These are phyloP conservation scores for Diadophis punctatus DNA, from an alignment of 2,113 vertebrate species.

Conservation along the genomic window DNA sequence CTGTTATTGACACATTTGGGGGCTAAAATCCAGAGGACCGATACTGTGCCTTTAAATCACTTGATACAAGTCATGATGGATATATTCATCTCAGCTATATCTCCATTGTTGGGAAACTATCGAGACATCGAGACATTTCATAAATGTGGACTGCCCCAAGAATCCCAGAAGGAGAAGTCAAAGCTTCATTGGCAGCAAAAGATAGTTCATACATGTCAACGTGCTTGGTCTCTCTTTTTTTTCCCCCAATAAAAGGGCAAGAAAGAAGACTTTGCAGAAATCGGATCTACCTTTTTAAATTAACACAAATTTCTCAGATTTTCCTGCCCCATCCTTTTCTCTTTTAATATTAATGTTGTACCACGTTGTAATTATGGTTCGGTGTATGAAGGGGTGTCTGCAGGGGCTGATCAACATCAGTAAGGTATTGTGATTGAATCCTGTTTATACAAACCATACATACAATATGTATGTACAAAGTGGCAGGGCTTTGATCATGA, in stretches of 20 bases:
- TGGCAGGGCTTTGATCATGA: not conserved
- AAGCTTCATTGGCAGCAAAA: not conserved
- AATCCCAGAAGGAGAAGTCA: not conserved
- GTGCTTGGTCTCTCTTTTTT: not conserved
- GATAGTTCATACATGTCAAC: not conserved
- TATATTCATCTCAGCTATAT: not conserved
- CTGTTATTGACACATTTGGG: not conserved
- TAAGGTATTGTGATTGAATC: not conserved
- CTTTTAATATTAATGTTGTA: not conserved
- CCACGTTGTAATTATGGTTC: not conserved
- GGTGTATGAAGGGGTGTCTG: not conserved
- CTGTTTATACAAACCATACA: not conserved
- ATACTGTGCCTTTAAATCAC: not conserved
- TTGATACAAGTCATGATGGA: not conserved
- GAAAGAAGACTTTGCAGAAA: not conserved
- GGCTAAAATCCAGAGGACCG: not conserved
- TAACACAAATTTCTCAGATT: not conserved
- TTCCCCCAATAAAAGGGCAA: not conserved
- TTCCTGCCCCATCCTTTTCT: not conserved
- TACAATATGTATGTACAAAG: not conserved
- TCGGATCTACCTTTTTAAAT: not conserved
- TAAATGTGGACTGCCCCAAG: not conserved
- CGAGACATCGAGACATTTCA: not conserved
- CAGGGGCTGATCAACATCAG: not conserved
- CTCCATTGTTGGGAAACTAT: not conserved